phyloP scores from a whole-genome alignment of 2,888 invertebrate species.

The Macaria notata region DNA sequence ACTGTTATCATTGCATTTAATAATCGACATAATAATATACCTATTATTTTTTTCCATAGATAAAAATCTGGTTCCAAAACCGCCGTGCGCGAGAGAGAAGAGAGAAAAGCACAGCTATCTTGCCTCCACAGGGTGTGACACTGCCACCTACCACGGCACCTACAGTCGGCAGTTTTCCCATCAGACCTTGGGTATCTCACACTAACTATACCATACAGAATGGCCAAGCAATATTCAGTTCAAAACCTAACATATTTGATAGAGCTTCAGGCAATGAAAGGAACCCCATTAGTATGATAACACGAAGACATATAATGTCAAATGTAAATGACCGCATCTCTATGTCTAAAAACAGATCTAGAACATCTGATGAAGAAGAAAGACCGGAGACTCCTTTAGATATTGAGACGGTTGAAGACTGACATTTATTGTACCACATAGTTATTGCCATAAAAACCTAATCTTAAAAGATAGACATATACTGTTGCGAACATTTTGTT shows the following conservation, averaged over 20 bases:
- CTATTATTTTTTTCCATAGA: conserved; percentile 46
- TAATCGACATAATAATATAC: no score
- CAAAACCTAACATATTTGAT: not conserved
- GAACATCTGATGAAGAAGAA: conserved; percentile 39
- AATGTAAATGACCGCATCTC: conserved; percentile 9
- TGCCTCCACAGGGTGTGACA: conserved; percentile 59
- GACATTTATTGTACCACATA: not conserved
- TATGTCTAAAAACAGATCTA: conserved; percentile 14
- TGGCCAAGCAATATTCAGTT: conserved; percentile 4
- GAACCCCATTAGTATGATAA: not conserved
- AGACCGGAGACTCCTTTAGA: conserved; percentile 59
- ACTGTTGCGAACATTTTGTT: no score
- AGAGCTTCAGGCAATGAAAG: not conserved
- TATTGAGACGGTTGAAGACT: conserved; percentile 56
- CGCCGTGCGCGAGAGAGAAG: conserved; percentile 88
- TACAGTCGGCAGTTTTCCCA: conserved; percentile 6
- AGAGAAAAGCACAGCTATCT: conserved; percentile 75
- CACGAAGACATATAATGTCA: not conserved
- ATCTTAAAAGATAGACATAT: no score
- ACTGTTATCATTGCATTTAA: no score
- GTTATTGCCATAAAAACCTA: no score
- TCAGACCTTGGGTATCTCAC: conserved; percentile 21
- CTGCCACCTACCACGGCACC: conserved; percentile 53
- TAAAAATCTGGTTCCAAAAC: conserved; percentile 92
- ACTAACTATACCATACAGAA: conserved; percentile 9